Base-by-base conservation (phyloP, 1,140 invertebrate genomes). In the Proctacanthus coquilletti region DNA sequence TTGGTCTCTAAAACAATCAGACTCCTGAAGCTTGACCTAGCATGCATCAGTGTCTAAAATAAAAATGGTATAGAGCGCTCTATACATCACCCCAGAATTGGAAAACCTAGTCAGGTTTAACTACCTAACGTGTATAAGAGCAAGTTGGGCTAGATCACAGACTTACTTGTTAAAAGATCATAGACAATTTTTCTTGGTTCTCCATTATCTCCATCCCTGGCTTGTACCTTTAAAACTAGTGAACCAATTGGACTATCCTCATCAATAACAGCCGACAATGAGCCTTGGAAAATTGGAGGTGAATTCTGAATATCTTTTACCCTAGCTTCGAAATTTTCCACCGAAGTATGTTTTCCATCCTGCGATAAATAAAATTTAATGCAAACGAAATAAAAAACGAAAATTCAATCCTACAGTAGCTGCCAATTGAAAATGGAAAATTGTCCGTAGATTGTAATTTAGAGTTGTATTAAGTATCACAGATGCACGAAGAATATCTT, bases 171-270 rank as follows among this genome's bases (percentile, higher is more conserved):
- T 13, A 86, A 61, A 19, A 89, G 61, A 47, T 87, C 77, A 50
- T 87, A 78, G 30, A 74, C 65, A 34, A 91, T 75, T 49, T 73
- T 73, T 20, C 85, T 66, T 0, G 85, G 84, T 47, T 75, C 70
- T 0, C 82, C 82, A 30, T 75, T 66, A 50, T 92, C 86, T 0
- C 83, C 84, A 55, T 91, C 87, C 30, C 75, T 65, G 0, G 86
- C 86, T 50, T 78, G 73, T 3, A 87, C 63, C 2, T 73, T 78
- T 59, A 88, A 72, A 1, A 84, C 81, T 9, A 82, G 59, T 3
- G 79, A 81, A n/a, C 85, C 85, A 33, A 91, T 84, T 0, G 79
- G 72, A 43, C 77, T 79, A 51, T 89, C 81, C 60, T 92, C 87
- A 17, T 70, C 64, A n/a, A 91, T 70, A 19, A 87, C 72, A 0